A percentile compares a stretch with the other conserved stretches of the same genome.
Conservation (phyloP, 2,797 vertebrate genomes). For the Hydrolagus colliei region DNA sequence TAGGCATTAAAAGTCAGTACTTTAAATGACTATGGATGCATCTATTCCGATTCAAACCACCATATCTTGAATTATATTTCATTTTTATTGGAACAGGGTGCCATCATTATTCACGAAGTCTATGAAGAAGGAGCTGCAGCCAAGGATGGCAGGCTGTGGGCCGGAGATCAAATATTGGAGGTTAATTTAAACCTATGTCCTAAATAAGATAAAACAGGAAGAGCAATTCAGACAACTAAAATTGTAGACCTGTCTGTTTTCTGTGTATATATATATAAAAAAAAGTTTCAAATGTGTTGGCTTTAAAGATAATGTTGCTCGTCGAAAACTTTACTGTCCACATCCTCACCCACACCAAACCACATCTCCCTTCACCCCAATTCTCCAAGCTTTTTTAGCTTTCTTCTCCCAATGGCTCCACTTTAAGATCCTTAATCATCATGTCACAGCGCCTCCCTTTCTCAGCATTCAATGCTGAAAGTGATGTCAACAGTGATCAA, state of each 20-base stretch:
- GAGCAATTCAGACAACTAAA: not conserved
- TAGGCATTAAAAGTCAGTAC: not conserved
- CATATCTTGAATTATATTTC: not conserved
- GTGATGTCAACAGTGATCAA: too few species aligned
- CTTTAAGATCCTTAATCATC: too few species aligned
- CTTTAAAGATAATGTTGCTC: not conserved
- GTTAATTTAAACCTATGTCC: constrained; percentile 47
- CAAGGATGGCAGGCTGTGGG: constrained; percentile 93
- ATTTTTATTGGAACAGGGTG: constrained; percentile 60
- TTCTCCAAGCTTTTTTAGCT: too few species aligned
- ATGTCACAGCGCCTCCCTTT: too few species aligned
- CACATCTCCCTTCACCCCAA: too few species aligned
- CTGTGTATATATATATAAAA: not conserved
- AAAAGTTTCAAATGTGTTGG: not conserved
- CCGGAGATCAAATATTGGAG: constrained; percentile 95
- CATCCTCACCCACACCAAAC: too few species aligned
- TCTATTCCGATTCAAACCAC: constrained; percentile 33
- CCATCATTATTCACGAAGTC: constrained; percentile 96
- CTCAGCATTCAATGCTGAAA: too few species aligned
- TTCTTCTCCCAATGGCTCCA: too few species aligned
- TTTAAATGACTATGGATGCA: constrained; percentile 49
- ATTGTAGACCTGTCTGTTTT: not conserved
- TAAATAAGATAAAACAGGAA: not conserved
- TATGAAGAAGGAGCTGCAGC: constrained; percentile 95
- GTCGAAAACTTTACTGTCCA: too few species aligned